Evolutionary conservation across 2,113 vertebrate genomes (phyloP).

Genomic region (Ceyx melanurus): DNA sequence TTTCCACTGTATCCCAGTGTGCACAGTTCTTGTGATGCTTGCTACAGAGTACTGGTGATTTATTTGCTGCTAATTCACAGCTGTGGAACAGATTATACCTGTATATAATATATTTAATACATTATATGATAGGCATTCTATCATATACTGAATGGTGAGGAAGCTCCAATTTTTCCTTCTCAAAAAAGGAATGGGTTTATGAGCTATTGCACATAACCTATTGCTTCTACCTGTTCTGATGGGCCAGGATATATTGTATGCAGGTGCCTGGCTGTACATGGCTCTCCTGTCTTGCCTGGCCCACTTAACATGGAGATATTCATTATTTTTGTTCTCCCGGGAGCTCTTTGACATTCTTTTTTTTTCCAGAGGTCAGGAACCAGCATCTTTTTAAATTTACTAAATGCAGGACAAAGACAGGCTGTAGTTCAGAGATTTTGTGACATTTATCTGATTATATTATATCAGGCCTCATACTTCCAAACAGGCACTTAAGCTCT

Average conservation of each 20-base stretch:
- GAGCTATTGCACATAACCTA: neutral
- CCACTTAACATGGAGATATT: neutral
- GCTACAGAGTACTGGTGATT: neutral
- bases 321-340: neutral
- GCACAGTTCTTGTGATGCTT: neutral
- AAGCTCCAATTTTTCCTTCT: too few species aligned
- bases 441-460: neutral
- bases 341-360: neutral
- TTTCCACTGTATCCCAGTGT: neutral
- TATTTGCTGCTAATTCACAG: neutral
- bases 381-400: neutral
- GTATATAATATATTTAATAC: too few species aligned
- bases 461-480: neutral
- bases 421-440: neutral
- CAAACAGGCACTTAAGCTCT: neutral
- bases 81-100: neutral
- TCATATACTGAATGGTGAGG: neutral
- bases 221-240: neutral
- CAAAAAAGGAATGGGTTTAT: too few species aligned
- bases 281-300: neutral
- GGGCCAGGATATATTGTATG: neutral
- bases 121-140: too few species aligned
- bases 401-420: neutral
- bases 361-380: neutral
- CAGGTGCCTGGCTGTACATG: neutral